These are phyloP conservation scores for Ecliptopera silaceata DNA, from an alignment of 2,888 invertebrate species.

Conservation along the genomic window DNA sequence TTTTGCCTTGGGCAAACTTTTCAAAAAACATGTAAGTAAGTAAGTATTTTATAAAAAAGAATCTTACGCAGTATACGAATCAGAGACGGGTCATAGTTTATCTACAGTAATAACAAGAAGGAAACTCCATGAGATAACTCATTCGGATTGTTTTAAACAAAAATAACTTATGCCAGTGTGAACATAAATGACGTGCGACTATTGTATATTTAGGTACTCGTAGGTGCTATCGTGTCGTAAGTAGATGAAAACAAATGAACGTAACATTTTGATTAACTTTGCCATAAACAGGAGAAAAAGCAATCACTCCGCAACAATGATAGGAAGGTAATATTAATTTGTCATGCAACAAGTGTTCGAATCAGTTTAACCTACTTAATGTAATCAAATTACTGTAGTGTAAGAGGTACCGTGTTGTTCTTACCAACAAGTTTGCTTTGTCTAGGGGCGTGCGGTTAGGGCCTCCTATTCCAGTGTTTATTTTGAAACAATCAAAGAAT, in stretches of 20 bases:
- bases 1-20: conserved; percentile 17
- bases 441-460: no score
- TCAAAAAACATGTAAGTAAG: no score
- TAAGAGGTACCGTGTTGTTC: neutral
- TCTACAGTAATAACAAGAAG: conserved; percentile 10
- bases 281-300: conserved; percentile 31
- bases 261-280: conserved; percentile 41
- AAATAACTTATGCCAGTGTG: neutral
- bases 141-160: conserved; percentile 7
- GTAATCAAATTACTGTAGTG: conserved; percentile 10
- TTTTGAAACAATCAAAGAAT: no score
- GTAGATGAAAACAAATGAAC: conserved; percentile 34
- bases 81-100: conserved; percentile 23
- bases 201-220: neutral
- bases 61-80: conserved; percentile 3
- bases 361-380: conserved; percentile 15
- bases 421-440: neutral
- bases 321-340: conserved; percentile 30
- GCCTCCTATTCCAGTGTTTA: no score
- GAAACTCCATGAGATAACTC: conserved; percentile 9
- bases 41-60: neutral
- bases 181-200: conserved; percentile 3
- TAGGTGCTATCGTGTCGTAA: neutral
- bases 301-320: conserved; percentile 32
- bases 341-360: conserved; percentile 40